Base-by-base conservation (phyloP, 2,888 invertebrate species). In the Aspidiotus destructor region DNA sequence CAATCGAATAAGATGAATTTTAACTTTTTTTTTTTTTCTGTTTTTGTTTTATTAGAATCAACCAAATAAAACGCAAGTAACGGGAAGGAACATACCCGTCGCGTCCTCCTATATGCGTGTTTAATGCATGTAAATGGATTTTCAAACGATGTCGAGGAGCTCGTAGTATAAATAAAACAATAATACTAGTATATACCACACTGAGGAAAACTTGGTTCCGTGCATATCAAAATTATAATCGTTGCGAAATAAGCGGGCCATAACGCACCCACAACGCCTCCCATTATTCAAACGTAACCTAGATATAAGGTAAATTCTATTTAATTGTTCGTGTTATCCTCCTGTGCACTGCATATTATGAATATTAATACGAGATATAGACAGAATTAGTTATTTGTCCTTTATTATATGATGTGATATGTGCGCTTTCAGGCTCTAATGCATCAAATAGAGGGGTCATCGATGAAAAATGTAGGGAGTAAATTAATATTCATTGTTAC, bases 241-340 rank as follows among this genome's bases (percentile, higher is more conserved):
- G 58, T 17, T 15, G 41, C 53, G 52, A 48, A 57, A 65, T 65
- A 65, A 65, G 65, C 65, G 65, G 65, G 65, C 65, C 65, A 65
- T 65, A 65, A 65, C 65, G 65, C 65, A 65, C 65, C 65, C 57
- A 58, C 65, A 58, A 65, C 65, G 65, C 58, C 65, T 65, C 57
- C 65, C 58, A 65, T 65, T 65, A 65, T 65, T 65, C 42, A 17
- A 55, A 11, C 17, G 5, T 28, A 58, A 58, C 58, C 11, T 28
- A 16, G 17, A 17, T 52, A 52, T 15, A n/a, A 55, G 16, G 16
- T 16, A 58, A 8, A 58, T 58, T 28, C 58, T 58, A 40, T 8
- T 16, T 58, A 58, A 58, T 58, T 58, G 58, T 58, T 58, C 48
- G 48, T 28, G 28, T n/a, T 48, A 48, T 48, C 48, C 48, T 48